Evolutionary conservation across 2,797 vertebrate species (phyloP), one percentile per base, ranked within the genome.

Genomic region (Amblyraja radiata): DNA sequence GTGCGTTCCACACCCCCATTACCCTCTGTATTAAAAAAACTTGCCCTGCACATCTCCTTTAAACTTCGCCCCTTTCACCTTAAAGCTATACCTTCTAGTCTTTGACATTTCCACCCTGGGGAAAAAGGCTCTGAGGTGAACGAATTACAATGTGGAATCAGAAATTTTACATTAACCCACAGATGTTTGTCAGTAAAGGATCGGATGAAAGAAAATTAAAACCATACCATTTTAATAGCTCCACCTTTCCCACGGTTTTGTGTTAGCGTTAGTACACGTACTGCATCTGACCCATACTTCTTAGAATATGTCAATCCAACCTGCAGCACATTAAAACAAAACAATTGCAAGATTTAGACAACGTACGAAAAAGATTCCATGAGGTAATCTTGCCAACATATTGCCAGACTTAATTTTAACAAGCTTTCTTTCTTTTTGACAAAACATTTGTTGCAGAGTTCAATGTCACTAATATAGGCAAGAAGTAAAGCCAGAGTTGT

Each of bases 171-270:
- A 93, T 16, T 16, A 63, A 61, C 18, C 36, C n/a, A 63, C 6
- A 88, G 14, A 28, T 32, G n/a, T 36, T 39, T 28, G n/a, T 63
- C 10, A 58, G 14, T 2, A 65, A 84, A 61, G 23, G 16, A 39
- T 39, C 23, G 36, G 74, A 39, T 93, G 83, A 25, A 94, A 0
- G 94, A 65, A 95, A 93, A 94, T 94, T 93, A 90, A 95, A 93
- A 93, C 95, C 93, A 97, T 96, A 99, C 99, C 99, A 97, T 99
- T 93, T 95, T 97, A 90, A 99, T 96, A n/a, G 99, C 99, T 83
- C 98, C 98, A 9, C 98, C 99, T 96, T 99, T 99, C 74, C 99
- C 99, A 93, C 97, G 96, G 95, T 99, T 99, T 96, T 96, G 96
- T 96, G 97, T 96, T 94, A 98, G 95, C 0, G 97, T 98, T 95